phyloP scores from a whole-genome alignment of 2,888 invertebrate genomes.

The Drosophila tanythrix region DNA sequence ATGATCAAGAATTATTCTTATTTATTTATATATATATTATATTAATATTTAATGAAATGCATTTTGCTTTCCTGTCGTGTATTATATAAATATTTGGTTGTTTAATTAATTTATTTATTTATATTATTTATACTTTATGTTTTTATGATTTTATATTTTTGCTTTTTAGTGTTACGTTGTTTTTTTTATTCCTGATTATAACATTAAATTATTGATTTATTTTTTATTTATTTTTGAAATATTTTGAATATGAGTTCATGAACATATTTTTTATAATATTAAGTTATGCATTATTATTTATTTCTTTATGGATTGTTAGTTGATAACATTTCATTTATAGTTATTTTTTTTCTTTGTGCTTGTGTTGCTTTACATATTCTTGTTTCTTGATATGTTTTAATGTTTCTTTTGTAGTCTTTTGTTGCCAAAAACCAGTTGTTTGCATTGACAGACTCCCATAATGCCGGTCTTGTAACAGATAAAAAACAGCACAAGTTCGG shows the following conservation, averaged over 20 bases:
- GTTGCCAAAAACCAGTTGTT: conserved; percentile 82
- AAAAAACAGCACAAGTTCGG: conserved; percentile 85
- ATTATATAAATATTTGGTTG: neutral
- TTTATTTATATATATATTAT: neutral
- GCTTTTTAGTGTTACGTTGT: neutral
- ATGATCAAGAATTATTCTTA: neutral
- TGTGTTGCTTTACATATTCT: conserved; percentile 7
- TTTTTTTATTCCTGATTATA: neutral
- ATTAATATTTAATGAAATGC: neutral
- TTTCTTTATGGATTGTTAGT: neutral
- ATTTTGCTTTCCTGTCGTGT: neutral
- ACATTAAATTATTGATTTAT: neutral
- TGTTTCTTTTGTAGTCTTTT: conserved; percentile 22
- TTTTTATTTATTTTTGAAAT: neutral
- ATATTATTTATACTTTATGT: neutral
- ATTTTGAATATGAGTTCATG: neutral
- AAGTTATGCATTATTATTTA: neutral
- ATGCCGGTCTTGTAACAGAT: conserved; percentile 85
- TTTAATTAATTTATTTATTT: neutral
- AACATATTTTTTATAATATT: neutral
- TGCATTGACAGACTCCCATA: conserved; percentile 86
- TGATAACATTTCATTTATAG: neutral
- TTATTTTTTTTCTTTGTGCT: neutral
- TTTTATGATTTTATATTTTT: neutral
- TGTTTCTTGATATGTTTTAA: neutral